A percentile compares a stretch with the other conserved stretches of the same genome.
Conservation (phyloP, 2,888 invertebrate genomes). For the Rhamphomyia laevipes region DNA sequence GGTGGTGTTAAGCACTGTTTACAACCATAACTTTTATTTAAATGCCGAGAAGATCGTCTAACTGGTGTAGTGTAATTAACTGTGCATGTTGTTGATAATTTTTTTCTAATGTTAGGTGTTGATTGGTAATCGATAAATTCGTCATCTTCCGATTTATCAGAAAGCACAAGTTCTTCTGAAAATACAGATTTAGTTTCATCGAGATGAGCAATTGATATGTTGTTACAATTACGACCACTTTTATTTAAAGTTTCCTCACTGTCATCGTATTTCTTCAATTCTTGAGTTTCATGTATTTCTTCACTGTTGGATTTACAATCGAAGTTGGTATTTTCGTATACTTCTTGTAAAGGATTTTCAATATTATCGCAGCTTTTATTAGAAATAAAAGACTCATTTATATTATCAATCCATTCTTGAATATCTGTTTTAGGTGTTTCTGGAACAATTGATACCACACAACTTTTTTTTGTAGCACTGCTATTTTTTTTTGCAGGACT, state of each 20-base stretch:
- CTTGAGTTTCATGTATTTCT: too few relatives aligned
- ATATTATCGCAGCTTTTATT: conserved; percentile 13
- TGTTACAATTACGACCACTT: too few relatives aligned
- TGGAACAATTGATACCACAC: conserved; percentile 14
- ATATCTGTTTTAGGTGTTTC: conserved; percentile 22
- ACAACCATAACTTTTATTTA: too few relatives aligned
- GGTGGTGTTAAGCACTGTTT: too few relatives aligned
- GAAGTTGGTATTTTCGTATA: too few relatives aligned
- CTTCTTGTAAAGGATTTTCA: conserved; percentile 8
- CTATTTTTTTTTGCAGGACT: conserved; percentile 14
- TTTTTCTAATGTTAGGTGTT: background rate
- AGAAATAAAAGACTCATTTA: background rate
- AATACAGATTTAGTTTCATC: conserved; percentile 28
- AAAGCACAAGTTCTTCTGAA: conserved; percentile 16
- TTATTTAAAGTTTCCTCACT: background rate
- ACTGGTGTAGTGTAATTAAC: too few relatives aligned
- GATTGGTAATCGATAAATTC: conserved; percentile 11
- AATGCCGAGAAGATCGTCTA: too few relatives aligned
- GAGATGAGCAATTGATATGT: conserved; percentile 24
- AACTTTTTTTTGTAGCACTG: conserved; percentile 3
- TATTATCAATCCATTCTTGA: conserved; percentile 22
- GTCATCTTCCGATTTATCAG: conserved; percentile 14
- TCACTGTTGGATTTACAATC: too few relatives aligned
- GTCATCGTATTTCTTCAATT: background rate
- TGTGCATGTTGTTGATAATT: too few relatives aligned